Base-by-base conservation (phyloP, 1,140 invertebrate species). In the Dendrolimus kikuchii region DNA sequence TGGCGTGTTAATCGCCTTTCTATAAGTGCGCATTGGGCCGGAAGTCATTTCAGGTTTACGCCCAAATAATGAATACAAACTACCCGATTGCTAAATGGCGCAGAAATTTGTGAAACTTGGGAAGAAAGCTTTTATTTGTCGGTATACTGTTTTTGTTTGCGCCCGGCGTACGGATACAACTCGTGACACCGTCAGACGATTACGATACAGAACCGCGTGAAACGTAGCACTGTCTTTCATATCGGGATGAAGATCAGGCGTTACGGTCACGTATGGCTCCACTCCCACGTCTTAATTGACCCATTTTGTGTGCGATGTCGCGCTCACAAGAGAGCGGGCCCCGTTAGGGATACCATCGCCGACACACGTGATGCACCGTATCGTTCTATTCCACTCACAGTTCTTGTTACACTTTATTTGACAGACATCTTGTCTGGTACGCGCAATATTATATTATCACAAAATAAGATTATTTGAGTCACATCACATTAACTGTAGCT, bases 211-310 rank as follows among this genome's bases (percentile, higher is more conserved):
- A 71, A 73, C 79, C 77, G 78, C 71, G 81, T 84, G 77, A 81
- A 84, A 84, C 72, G 66, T 69, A 66, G 71, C 74, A 80, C 74
- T 63, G 71, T 36, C 36, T 61, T 57, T 61, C 62, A 53, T 78
- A 74, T 83, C 77, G 43, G 53, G 48, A 44, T 55, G 40, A 55
- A 54, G 66, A 81, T 82, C 77, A 68, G 68, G 79, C 77, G 80
- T 81, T 71, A 83, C 77, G 75, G 80, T 85, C 81, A 85, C 80
- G 81, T 81, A 68, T 62, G 59, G 55, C 58, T 74, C 50, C 80
- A 81, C 81, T 85, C 81, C 80, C 80, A 83, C 81, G 81, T 83
- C 80, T 81, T 85, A 85, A 85, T 85, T 83, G 81, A 81, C 80
- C 81, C 71, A 81, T 82, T 86, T 81, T 74, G 78, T 79, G 80